Evolutionary conservation across 2,797 vertebrate species (phyloP).

Genomic region (Lemur catta): DNA sequence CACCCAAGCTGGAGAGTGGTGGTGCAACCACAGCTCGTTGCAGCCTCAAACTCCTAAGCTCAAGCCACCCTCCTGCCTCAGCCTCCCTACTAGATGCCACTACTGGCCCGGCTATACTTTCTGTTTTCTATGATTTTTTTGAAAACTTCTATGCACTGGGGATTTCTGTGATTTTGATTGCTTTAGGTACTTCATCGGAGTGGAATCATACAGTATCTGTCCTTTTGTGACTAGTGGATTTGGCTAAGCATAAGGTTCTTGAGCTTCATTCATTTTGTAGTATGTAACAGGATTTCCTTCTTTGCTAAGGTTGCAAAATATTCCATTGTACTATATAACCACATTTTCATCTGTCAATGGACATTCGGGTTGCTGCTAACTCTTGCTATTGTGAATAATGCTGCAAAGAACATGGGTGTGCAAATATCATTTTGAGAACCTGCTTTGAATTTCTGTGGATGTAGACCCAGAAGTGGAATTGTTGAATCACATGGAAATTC

Average conservation of each 20-base stretch:
- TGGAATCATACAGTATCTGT: not conserved
- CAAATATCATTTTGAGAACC: not conserved
- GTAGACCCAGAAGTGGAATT: not conserved
- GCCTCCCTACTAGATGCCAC: not conserved
- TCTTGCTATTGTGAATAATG: not conserved
- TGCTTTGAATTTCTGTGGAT: not conserved
- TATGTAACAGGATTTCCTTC: not conserved
- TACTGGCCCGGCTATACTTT: not conserved
- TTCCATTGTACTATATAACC: not conserved
- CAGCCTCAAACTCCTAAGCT: not conserved
- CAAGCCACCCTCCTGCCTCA: too few relatives aligned
- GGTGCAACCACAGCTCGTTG: not conserved
- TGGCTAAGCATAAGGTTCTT: not conserved
- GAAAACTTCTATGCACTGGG: too few relatives aligned
- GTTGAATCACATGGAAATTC: not conserved
- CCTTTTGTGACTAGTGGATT: not conserved
- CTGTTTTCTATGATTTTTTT: not conserved
- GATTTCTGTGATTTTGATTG: not conserved
- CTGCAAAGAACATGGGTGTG: not conserved
- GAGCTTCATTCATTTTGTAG: not conserved
- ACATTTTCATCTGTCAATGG: not conserved
- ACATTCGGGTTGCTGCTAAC: not conserved
- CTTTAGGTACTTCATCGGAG: not conserved
- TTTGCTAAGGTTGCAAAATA: not conserved
- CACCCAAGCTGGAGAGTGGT: too few relatives aligned